Evolutionary conservation across 2,113 vertebrate genomes (phyloP).

Genomic region (Buteo buteo): DNA sequence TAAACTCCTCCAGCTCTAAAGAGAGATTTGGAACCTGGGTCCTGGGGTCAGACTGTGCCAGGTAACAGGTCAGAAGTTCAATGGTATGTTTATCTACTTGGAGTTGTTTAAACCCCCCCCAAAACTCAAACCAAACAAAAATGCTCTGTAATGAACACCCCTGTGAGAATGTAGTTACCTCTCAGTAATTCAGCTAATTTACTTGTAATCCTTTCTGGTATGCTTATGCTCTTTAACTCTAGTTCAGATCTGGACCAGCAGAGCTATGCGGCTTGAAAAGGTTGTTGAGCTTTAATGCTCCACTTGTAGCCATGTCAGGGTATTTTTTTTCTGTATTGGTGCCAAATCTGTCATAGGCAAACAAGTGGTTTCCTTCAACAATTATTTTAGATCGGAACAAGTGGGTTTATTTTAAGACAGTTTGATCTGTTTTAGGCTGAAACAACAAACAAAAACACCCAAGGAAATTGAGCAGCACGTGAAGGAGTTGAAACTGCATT

Average conservation of each 20-base stretch:
- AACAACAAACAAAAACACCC: not conserved
- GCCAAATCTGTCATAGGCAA: not conserved
- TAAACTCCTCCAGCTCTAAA: not conserved
- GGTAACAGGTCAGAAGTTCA: not conserved
- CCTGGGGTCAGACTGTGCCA: accelerated
- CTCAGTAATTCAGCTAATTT: not conserved
- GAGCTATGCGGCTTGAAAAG: not conserved
- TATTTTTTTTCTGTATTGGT: not conserved
- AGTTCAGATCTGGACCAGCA: not conserved
- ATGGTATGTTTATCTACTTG: not conserved
- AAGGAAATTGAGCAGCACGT: not conserved
- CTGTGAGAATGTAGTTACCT: not conserved
- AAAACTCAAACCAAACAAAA: not conserved
- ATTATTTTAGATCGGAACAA: not conserved
- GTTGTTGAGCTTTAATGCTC: not conserved
- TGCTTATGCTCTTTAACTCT: not conserved
- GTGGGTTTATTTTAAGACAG: not conserved
- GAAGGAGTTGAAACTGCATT: not conserved
- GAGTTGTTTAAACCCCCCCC: not conserved
- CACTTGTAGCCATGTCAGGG: not conserved
- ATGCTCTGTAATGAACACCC: too few species aligned
- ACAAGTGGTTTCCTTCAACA: not conserved
- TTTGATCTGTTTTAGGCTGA: not conserved
- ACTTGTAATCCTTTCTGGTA: not conserved
- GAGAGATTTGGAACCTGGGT: not conserved